Evolutionary conservation across 1,140 invertebrate species (phyloP).

Genomic region (Drosophila kepulauana): DNA sequence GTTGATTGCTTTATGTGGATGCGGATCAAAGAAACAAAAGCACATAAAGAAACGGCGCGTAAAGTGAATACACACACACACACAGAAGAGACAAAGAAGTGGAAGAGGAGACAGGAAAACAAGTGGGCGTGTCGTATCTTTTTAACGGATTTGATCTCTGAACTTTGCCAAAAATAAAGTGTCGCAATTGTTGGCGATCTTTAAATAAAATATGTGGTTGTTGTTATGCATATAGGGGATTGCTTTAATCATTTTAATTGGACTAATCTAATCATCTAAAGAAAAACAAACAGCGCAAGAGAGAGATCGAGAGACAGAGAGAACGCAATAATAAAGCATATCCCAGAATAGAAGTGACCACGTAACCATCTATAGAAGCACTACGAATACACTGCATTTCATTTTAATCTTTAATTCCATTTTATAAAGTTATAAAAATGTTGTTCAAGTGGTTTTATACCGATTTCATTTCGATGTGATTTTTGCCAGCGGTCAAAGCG

Average conservation of each 20-base stretch:
- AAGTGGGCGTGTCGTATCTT: constrained; percentile 31
- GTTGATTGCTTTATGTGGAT: constrained; percentile 50
- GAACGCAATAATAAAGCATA: constrained; percentile 2
- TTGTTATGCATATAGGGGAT: constrained; percentile 5
- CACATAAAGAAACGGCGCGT: constrained; percentile 12
- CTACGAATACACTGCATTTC: constrained; percentile 18
- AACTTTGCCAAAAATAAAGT: constrained; percentile 37
- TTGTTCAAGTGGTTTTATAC: constrained; percentile 27
- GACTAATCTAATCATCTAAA: constrained; percentile 66
- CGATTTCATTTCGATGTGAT: background rate
- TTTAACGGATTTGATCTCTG: constrained; percentile 68
- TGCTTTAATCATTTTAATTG: constrained; percentile 57
- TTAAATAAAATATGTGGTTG: constrained; percentile 17
- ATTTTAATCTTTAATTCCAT: constrained; percentile 37
- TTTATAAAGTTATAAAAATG: constrained; percentile 36
- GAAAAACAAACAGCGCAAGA: constrained; percentile 8
- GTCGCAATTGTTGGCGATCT: constrained; percentile 11
- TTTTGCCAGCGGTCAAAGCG: constrained; percentile 69
- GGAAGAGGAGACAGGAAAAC: background rate
- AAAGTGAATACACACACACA: background rate
- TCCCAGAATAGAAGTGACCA: constrained; percentile 26
- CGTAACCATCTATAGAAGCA: constrained; percentile 30
- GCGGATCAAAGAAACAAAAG: constrained; percentile 42
- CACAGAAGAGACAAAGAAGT: background rate
- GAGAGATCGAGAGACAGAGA: background rate